Conservation (phyloP, 2,797 vertebrate genomes). For the Podargus strigoides region DNA sequence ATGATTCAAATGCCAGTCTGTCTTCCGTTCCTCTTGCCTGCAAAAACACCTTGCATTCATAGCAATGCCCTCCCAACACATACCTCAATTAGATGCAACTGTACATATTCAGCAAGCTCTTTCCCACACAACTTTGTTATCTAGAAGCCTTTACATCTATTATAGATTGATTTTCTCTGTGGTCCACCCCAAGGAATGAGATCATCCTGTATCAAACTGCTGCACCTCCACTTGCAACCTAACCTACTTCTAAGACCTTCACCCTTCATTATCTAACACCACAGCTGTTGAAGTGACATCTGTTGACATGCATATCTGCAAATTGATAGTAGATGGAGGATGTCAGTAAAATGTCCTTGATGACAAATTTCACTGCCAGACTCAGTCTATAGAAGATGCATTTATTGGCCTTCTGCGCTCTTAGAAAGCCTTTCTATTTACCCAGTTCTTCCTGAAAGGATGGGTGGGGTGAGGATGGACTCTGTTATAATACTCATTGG, state of each 20-base stretch:
- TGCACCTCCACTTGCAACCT: neutral
- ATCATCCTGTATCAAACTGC: neutral
- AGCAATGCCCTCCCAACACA: neutral
- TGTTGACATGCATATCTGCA: neutral
- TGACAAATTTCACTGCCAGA: neutral
- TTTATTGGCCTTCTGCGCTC: neutral
- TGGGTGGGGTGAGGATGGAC: neutral
- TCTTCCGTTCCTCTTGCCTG: neutral
- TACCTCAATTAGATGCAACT: neutral
- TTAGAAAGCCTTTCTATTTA: slow-evolving; percentile 2
- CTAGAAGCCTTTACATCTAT: neutral
- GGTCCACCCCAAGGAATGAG: neutral
- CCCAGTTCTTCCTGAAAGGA: slow-evolving; percentile 41
- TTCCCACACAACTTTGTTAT: neutral
- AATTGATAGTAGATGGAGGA: neutral
- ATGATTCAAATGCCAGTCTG: neutral
- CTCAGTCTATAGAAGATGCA: neutral
- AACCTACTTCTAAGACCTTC: neutral
- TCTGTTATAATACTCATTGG: neutral
- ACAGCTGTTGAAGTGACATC: neutral
- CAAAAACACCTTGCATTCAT: neutral
- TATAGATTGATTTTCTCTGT: neutral
- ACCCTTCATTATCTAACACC: neutral
- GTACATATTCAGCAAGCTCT: neutral
- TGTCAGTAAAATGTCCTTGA: neutral